Conservation (phyloP, 2,797 vertebrate genomes). For the Oceanodroma leucorhoa region DNA sequence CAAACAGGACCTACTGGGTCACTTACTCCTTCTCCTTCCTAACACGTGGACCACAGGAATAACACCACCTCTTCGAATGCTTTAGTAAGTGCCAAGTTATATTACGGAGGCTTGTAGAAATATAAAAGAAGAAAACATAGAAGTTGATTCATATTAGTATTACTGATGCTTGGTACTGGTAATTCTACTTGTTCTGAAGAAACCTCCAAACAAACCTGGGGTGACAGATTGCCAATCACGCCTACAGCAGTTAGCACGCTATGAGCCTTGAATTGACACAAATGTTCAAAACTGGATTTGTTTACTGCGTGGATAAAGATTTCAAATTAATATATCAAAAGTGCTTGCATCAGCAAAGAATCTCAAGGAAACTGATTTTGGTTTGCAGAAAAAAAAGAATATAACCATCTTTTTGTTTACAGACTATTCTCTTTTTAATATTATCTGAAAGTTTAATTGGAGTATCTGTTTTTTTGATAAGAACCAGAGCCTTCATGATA, state of each 20-base stretch:
- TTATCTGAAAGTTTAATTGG: conserved; percentile 41
- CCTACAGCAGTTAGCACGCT: not conserved
- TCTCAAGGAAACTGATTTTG: conserved; percentile 29
- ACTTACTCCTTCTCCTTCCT: not conserved
- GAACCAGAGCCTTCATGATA: conserved; percentile 46
- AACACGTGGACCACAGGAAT: not conserved
- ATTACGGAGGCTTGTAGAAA: not conserved
- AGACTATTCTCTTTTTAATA: not conserved
- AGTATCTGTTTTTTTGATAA: conserved; percentile 52
- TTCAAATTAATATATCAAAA: conserved; percentile 22
- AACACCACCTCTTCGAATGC: not conserved
- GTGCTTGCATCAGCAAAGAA: conserved; percentile 1
- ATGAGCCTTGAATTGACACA: not conserved
- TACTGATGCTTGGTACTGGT: not conserved
- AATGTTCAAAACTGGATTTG: conserved; percentile 16
- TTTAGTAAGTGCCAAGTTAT: not conserved
- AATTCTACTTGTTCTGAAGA: not conserved
- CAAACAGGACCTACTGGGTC: not conserved
- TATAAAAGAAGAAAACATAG: not conserved
- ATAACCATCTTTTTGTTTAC: not conserved
- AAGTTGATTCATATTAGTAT: not conserved
- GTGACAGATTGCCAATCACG: not conserved
- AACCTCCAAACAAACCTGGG: not conserved
- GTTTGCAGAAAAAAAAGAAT: not conserved
- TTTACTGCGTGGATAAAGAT: conserved; percentile 6